Evolutionary conservation across 2,113 vertebrate species (phyloP), one percentile per base, ranked within the genome.

Genomic region (Microcebus lehilahytsara): DNA sequence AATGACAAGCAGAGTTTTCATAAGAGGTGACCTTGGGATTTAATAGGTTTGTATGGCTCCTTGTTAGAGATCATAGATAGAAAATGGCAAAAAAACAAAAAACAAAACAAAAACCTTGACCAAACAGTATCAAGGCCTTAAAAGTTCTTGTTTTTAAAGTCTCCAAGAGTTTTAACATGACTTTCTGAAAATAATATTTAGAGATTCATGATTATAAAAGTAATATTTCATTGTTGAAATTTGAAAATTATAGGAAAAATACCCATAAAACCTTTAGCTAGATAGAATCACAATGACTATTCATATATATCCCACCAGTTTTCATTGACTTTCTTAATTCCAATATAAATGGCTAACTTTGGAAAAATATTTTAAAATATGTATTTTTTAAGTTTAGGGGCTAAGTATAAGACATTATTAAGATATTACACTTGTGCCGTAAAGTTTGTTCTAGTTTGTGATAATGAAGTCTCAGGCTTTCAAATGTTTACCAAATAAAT

Each of bases 391-490:
- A 85, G 74, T 89, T 92, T 51, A 92, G 34, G 80, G 40, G 3
- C 49, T 74, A 88, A 83, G 12, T 92, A 75, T 74, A 77, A 97
- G 97, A 97, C 51, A 81, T 62, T 86, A 72, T 53, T 71, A 75
- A 81, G 37, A 69, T 60, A 80, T 4, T 58, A 17, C 34, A 93
- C 14, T 32, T 89, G 30, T 67, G 40, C 32, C 34, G 67, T 49
- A 80, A 58, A 51, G 19, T 85, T 84, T 74, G 30, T n/a, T 85
- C 71, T 89, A 85, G 13, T 46, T 79, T 94, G 75, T 87, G 32
- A 85, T 40, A 72, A 37, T 51, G 66, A 2, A 79, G 75, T 30
- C 49, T 92, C 13, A 84, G 20, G 64, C 46, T 87, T 75, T 79
- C 5, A 23, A 78, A 37, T 69, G 13, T 84, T 85, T 85, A 91